These are phyloP conservation scores for Perognathus longimembris DNA, from an alignment of 2,113 vertebrate species.

Conservation along the genomic window DNA sequence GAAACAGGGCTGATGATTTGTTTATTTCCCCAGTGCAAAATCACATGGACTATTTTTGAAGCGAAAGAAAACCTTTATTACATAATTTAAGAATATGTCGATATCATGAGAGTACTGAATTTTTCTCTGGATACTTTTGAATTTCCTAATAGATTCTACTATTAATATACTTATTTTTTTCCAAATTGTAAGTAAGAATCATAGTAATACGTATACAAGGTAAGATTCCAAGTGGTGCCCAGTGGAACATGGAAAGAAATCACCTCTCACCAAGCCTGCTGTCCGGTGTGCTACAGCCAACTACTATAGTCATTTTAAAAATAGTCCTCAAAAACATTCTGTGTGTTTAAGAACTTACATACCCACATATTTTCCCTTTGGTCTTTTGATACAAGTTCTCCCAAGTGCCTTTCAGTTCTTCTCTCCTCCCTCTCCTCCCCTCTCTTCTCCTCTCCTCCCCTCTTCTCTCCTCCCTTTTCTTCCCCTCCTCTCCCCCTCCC, in stretches of 20 bases:
- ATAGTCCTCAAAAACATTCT: background rate
- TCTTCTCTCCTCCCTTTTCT: too few species aligned
- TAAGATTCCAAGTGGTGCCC: background rate
- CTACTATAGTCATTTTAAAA: background rate
- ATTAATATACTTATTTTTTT: background rate
- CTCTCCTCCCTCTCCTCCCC: too few species aligned
- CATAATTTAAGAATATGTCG: background rate
- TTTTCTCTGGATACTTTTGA: background rate
- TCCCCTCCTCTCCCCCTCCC: too few species aligned
- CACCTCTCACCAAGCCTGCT: background rate
- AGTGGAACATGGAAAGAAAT: background rate
- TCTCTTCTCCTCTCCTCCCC: too few species aligned
- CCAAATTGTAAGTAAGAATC: background rate
- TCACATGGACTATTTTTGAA: background rate
- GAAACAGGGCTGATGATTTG: background rate
- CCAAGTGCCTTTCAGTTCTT: background rate
- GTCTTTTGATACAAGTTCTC: background rate
- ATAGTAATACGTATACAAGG: background rate
- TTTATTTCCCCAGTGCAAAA: background rate
- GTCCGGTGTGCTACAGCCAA: background rate
- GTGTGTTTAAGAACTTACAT: background rate
- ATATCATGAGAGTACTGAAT: background rate
- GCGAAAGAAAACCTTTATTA: background rate
- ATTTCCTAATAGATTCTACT: background rate
- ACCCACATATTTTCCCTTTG: background rate